Evolutionary conservation across 2,113 vertebrate species (phyloP), one percentile per base, ranked within the genome.

Genomic region (Oplegnathus fasciatus): DNA sequence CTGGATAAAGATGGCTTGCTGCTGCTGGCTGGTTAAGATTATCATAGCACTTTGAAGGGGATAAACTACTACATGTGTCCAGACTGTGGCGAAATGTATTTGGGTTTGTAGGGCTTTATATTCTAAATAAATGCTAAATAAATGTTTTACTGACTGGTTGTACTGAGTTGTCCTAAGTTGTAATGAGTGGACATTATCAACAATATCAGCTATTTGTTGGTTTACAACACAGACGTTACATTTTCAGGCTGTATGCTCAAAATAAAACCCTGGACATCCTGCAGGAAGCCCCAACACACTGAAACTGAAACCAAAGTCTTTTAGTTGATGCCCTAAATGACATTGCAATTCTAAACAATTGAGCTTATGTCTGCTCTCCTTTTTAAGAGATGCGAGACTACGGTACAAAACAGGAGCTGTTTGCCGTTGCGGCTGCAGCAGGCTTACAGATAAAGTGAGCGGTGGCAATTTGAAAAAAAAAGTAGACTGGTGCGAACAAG

Each of bases 61-160:
- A 83, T 83, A 42, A 80, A 80, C 79, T 44, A 26, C 48, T 77
- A 30, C 72, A 78, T 86, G 50, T 87, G 82, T 87, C 60, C 58
- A 71, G 48, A 80, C 55, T 83, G 61, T n/a, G 48, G 66, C 74
- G 57, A 62, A 50, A 24, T 64, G 52, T 57, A 32, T 65, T 48
- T 55, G 11, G 17, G 15, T 62, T 52, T 67, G 34, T n/a, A 9
- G 40, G 32, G 3, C 6, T 88, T 78, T 50, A 34, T 69, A 57
- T 58, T 58, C 60, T 72, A 37, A 37, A 37, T 37, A 3, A 3
- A 37, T 37, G 52, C 18, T 52, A 37, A 44, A 67, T 66, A 26
- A 68, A 44, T 28, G n/a, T 15, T 81, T 64, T 62, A 54, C 28
- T 55, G 3, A 55, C 62, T 68, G 30, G 37, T 34, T 46, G n/a